Base-by-base conservation (phyloP, 2,113 vertebrate genomes). In the Arothron firmamentum region DNA sequence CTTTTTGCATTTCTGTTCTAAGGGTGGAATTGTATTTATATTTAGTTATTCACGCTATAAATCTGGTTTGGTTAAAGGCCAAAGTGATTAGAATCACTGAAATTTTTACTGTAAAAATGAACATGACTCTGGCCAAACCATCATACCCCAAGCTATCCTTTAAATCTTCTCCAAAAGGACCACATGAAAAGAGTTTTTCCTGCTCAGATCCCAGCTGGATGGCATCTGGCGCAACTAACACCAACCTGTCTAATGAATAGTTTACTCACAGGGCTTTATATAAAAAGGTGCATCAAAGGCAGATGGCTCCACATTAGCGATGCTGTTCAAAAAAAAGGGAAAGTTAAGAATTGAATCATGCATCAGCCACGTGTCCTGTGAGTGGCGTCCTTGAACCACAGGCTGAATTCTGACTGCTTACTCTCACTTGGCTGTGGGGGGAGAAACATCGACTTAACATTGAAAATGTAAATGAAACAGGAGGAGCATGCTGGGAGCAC, bases 401-500 rank as follows among this genome's bases (percentile, higher is more conserved):
- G 5, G 14, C 48, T 55, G 46, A 56, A 45, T 12, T 42, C 58
- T 5, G 4, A 10, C 67, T 52, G 69, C 50, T 63, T 6, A 2
- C 25, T 60, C 42, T 47, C 47, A 0, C 54, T 49, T 9, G 63
- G 59, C 50, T 43, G 56, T 62, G 50, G 23, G 31, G 70, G 63
- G 19, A 54, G 67, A 56, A 67, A 71, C 59, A 20, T 56, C 62
- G 8, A 48, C 63, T 56, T 17, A 68, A 68, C 23, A 48, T 61
- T 59, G 41, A 31, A 53, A 69, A 72, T 74, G 70, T 62, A 74
- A 76, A 74, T 67, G 61, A 65, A 74, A 67, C 50, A 38, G 67
- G 77, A 70, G 69, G 58, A 58, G 65, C 19, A 61, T 62, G 68
- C 80, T 67, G 62, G 59, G 78, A 83, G 71, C 72, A 83, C 76